These are phyloP conservation scores for Neolamprologus variostigma DNA, from an alignment of 2,113 vertebrate genomes.

Conservation along the genomic window DNA sequence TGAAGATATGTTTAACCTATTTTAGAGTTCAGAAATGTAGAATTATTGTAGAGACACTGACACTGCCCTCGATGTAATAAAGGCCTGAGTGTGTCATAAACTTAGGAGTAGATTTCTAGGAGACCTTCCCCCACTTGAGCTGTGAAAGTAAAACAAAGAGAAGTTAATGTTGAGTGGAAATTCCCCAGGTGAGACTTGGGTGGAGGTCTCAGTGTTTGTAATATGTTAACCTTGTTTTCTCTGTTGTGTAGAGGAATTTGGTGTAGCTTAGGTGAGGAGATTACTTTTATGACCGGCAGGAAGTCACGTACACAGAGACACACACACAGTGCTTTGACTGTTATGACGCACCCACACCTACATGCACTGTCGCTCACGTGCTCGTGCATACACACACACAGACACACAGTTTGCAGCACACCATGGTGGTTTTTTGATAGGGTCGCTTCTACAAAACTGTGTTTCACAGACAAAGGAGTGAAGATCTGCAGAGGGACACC, in stretches of 20 bases:
- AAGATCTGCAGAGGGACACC: neutral
- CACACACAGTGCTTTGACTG: neutral
- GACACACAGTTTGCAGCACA: neutral
- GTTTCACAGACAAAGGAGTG: neutral
- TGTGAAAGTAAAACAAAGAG: neutral
- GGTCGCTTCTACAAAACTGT: accelerated
- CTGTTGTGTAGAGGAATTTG: neutral
- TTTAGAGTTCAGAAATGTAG: neutral
- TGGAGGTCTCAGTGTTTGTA: neutral
- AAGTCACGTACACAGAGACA: neutral
- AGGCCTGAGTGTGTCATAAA: neutral
- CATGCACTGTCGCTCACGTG: neutral
- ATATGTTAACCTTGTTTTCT: neutral
- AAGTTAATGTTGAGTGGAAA: neutral
- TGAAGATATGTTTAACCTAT: neutral
- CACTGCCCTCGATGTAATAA: neutral
- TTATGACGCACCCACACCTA: too few relatives aligned
- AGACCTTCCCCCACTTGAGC: neutral
- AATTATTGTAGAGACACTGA: neutral
- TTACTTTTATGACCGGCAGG: neutral
- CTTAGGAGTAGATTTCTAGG: neutral
- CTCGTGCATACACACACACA: neutral
- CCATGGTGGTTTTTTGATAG: neutral
- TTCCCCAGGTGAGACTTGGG: neutral
- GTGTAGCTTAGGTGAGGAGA: neutral